These are phyloP conservation scores for Mythimna ferrago DNA, from an alignment of 2,888 invertebrate genomes.

Conservation along the genomic window DNA sequence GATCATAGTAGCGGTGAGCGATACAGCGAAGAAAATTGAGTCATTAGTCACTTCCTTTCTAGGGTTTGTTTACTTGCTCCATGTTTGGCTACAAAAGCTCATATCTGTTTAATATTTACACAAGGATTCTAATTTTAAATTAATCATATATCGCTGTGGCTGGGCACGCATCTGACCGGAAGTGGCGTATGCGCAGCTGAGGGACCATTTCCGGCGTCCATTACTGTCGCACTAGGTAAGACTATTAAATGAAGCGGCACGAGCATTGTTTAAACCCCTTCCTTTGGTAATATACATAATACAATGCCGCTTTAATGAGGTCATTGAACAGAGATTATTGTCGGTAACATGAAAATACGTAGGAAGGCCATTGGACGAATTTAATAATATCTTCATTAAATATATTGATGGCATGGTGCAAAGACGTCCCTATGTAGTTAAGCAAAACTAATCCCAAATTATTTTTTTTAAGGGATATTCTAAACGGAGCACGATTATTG, in stretches of 20 bases:
- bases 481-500: not conserved
- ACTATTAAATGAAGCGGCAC: constrained; percentile 85
- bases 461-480: not conserved
- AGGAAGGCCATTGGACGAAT: not conserved
- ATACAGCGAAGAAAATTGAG: constrained; percentile 23
- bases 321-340: constrained; percentile 77
- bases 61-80: constrained; percentile 50
- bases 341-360: constrained; percentile 27
- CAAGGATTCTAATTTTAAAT: constrained; percentile 74
- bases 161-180: constrained; percentile 85
- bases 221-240: constrained; percentile 76
- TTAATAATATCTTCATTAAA: not conserved
- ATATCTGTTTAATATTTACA: constrained; percentile 68
- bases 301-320: constrained; percentile 69
- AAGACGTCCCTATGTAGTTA: too few species aligned
- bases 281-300: constrained; percentile 72
- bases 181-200: constrained; percentile 80
- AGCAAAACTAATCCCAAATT: not conserved
- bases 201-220: constrained; percentile 82
- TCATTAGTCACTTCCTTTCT: constrained; percentile 24
- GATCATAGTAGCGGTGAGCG: not conserved
- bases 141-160: constrained; percentile 77
- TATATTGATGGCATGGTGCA: not conserved
- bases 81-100: constrained; percentile 45
- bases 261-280: constrained; percentile 81